Conservation (phyloP, 2,888 invertebrate species). For the Zygaena filipendulae region DNA sequence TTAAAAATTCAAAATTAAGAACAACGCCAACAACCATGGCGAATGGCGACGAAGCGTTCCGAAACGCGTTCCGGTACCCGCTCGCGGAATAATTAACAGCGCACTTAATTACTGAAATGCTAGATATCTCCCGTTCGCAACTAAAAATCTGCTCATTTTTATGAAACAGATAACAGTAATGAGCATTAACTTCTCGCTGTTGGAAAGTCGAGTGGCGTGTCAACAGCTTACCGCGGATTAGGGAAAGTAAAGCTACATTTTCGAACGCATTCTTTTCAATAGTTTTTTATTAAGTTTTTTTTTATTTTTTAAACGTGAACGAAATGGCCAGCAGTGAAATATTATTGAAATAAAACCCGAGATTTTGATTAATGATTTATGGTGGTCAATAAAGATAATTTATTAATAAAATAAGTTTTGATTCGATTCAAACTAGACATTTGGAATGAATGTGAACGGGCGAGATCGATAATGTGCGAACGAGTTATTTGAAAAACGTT, state of each 20-base stretch:
- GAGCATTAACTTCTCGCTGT: constrained; percentile 19
- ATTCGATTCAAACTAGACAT: too few species aligned
- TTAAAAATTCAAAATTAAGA: too few species aligned
- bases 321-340: too few species aligned
- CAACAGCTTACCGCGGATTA: constrained; percentile 28
- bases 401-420: too few species aligned
- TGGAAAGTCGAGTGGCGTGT: constrained; percentile 34
- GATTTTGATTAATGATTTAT: too few species aligned
- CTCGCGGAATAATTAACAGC: constrained; percentile 37
- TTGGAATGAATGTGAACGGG: too few species aligned
- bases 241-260: constrained; percentile 38
- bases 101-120: constrained; percentile 45
- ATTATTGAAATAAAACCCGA: too few species aligned
- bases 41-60: constrained; percentile 22
- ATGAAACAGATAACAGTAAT: constrained; percentile 25
- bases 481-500: too few species aligned
- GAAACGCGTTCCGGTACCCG: constrained; percentile 37
- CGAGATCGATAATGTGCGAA: too few species aligned
- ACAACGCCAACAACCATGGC: constrained; percentile 21
- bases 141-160: constrained; percentile 41
- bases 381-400: too few species aligned
- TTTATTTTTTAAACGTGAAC: too few species aligned
- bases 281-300: constrained; percentile 21
- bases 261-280: constrained; percentile 32
- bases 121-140: constrained; percentile 31